Conservation (phyloP, 53 echinoderm and acorn worm species). For the Henricia sp. region DNA sequence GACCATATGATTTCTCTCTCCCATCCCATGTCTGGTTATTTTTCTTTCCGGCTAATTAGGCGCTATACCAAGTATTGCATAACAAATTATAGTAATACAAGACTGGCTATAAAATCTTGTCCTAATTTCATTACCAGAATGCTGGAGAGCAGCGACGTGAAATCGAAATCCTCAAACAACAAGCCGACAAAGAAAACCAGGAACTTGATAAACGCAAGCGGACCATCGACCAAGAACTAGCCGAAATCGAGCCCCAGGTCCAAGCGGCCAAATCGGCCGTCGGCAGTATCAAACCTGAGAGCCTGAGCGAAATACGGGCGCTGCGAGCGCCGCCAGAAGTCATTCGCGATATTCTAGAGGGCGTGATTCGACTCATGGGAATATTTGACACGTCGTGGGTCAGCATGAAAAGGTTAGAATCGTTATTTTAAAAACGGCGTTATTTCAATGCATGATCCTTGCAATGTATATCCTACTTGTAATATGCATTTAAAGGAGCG, state of each 20-base stretch:
- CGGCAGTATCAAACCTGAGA: conserved; percentile 89
- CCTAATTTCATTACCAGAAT: conserved; percentile 73
- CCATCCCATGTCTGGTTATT: no score
- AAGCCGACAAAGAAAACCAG: conserved; percentile 93
- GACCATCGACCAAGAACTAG: conserved; percentile 86
- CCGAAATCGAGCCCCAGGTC: conserved; percentile 92
- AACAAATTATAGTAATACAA: no score
- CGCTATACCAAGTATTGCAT: no score
- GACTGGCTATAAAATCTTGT: no score
- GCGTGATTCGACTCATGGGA: conserved; percentile 95
- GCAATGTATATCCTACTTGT: no score
- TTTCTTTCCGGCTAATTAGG: no score
- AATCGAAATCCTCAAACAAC: conserved; percentile 91
- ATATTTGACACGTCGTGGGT: conserved; percentile 98
- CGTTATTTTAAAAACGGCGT: no score
- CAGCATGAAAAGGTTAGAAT: conserved; percentile 97
- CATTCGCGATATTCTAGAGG: conserved; percentile 96
- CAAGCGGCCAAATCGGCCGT: conserved; percentile 88
- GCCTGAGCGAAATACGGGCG: conserved; percentile 83
- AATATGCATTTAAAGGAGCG: no score
- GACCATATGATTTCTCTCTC: no score
- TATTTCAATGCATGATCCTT: no score
- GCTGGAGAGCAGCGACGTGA: conserved; percentile 92
- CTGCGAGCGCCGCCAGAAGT: conserved; percentile 94
- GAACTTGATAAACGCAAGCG: conserved; percentile 93